Percentiles rank a stretch among this genome's conserved stretches.
phyloP scores from a whole-genome alignment of 2,113 vertebrate genomes.

The Ginglymostoma cirratum region DNA sequence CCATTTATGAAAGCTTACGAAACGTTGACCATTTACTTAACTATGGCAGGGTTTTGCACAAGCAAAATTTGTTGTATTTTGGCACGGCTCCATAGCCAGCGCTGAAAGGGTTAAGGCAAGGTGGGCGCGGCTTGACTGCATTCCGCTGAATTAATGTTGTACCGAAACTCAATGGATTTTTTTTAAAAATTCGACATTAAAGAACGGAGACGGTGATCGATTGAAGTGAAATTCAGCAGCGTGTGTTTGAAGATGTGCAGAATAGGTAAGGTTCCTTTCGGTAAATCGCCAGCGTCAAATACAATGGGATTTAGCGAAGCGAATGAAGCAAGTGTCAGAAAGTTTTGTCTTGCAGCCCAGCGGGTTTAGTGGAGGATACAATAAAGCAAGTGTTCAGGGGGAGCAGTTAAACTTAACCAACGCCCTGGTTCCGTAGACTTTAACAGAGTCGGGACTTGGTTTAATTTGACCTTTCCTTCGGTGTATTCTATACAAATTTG shows the following conservation, averaged over 20 bases:
- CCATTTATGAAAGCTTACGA: neutral
- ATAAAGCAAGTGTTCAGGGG: neutral
- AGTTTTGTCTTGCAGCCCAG: neutral
- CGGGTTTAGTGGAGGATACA: neutral
- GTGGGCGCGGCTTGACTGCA: constrained; percentile 11
- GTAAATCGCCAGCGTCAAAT: neutral
- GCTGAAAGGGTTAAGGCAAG: neutral
- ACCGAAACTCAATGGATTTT: neutral
- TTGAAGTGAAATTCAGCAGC: neutral
- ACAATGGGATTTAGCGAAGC: neutral
- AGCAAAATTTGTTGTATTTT: neutral
- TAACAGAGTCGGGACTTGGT: neutral
- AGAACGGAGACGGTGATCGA: neutral
- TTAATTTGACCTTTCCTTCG: neutral
- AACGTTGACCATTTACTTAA: neutral
- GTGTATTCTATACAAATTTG: no score
- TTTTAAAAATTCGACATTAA: neutral
- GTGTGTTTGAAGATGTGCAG: constrained; percentile 23
- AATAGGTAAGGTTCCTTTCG: constrained; percentile 8
- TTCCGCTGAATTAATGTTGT: neutral
- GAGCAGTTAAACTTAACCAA: neutral
- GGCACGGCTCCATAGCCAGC: neutral
- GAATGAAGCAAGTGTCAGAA: neutral
- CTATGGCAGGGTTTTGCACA: neutral
- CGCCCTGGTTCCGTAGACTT: neutral